phyloP scores from a whole-genome alignment of 1,140 invertebrate genomes.

The Aphidius gifuensis region DNA sequence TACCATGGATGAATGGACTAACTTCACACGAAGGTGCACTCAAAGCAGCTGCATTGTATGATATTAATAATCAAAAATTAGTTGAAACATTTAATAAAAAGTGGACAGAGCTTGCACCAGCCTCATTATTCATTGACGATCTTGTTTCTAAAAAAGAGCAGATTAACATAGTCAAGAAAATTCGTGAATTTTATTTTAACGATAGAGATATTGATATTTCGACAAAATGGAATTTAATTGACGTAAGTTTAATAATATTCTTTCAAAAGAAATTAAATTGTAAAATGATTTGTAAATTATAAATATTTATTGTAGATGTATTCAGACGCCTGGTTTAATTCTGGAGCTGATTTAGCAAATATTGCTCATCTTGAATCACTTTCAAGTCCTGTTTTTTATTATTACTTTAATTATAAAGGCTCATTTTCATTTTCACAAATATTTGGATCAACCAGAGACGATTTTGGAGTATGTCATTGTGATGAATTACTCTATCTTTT shows the following conservation, averaged over 20 bases:
- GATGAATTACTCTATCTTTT: slow-evolving; percentile 74
- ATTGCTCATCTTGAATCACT: slow-evolving; percentile 49
- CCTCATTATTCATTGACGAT: slow-evolving; percentile 61
- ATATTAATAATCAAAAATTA: neutral
- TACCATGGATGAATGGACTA: slow-evolving; percentile 68
- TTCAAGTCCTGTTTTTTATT: slow-evolving; percentile 61
- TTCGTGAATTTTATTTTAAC: slow-evolving; percentile 62
- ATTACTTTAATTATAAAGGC: slow-evolving; percentile 64
- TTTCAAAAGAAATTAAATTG: neutral
- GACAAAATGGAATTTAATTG: slow-evolving; percentile 53
- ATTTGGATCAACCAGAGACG: slow-evolving; percentile 60
- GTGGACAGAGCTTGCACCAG: slow-evolving; percentile 59
- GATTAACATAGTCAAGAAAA: slow-evolving; percentile 51
- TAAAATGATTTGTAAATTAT: neutral
- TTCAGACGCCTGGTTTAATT: slow-evolving; percentile 66
- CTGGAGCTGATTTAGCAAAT: slow-evolving; percentile 59
- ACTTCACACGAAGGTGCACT: slow-evolving; percentile 67
- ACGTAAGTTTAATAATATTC: slow-evolving; percentile 50
- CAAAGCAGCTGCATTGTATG: slow-evolving; percentile 52
- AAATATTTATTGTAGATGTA: slow-evolving; percentile 57
- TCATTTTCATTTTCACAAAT: slow-evolving; percentile 64
- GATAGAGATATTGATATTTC: slow-evolving; percentile 50
- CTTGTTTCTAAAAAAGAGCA: slow-evolving; percentile 46
- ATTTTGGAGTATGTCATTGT: slow-evolving; percentile 70
- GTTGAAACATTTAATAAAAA: slow-evolving; percentile 51